phyloP scores from a whole-genome alignment of 2,113 vertebrate genomes.

The Oreochromis aureus region DNA sequence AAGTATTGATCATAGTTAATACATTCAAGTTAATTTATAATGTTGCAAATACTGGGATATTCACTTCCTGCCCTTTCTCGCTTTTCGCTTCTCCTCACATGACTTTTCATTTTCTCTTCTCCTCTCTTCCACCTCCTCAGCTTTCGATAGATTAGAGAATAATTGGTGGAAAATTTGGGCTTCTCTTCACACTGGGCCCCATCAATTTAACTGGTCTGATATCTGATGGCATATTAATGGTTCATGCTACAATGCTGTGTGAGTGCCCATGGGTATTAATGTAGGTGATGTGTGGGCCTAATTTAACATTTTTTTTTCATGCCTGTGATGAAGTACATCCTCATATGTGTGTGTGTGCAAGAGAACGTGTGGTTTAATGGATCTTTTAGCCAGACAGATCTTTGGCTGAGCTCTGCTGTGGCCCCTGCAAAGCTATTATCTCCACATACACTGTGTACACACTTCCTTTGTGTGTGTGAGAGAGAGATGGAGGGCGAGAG shows the following conservation, averaged over 20 bases:
- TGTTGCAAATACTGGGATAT: background rate
- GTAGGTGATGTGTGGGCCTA: slow-evolving; percentile 10
- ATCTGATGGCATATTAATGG: slow-evolving; percentile 42
- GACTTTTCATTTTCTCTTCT: background rate
- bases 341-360: background rate
- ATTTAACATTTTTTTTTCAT: slow-evolving; percentile 8
- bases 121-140: background rate
- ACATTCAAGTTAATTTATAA: background rate
- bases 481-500: background rate
- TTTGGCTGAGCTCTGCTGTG: slow-evolving; percentile 33
- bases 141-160: slow-evolving; percentile 22
- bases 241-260: background rate
- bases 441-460: slow-evolving; percentile 35
- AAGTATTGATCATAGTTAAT: background rate
- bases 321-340: slow-evolving; percentile 13
- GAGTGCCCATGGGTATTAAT: background rate
- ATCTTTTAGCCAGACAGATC: slow-evolving; percentile 45
- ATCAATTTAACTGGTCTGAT: slow-evolving; percentile 17
- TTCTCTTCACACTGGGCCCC: slow-evolving; percentile 24
- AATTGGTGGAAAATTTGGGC: slow-evolving; percentile 46
- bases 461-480: slow-evolving; percentile 7
- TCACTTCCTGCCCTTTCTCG: background rate
- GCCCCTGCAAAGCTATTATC: slow-evolving; percentile 54
- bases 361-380: slow-evolving; percentile 24
- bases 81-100: background rate